Percentiles rank a stretch among this genome's conserved stretches.
phyloP scores from a whole-genome alignment of 2,797 vertebrate species.

The Trichosurus vulpecula region DNA sequence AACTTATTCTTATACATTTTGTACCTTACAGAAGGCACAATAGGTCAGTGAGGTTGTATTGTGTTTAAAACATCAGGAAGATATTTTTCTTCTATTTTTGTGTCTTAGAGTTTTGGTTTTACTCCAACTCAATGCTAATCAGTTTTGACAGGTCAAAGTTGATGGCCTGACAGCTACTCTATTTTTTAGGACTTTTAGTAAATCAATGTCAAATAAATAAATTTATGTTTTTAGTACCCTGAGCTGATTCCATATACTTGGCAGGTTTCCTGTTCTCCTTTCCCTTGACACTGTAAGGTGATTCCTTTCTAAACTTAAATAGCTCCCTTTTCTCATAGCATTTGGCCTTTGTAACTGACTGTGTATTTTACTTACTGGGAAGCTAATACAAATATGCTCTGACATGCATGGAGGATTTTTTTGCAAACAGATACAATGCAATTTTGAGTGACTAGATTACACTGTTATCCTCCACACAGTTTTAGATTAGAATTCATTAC shows the following conservation, averaged over 20 bases:
- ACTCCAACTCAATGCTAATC: neutral
- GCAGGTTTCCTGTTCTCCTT: constrained; percentile 23
- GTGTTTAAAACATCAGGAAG: neutral
- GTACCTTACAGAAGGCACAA: neutral
- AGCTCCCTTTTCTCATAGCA: neutral
- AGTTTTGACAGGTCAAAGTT: constrained; percentile 19
- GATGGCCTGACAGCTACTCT: constrained; percentile 16
- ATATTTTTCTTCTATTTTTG: neutral
- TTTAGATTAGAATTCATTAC: constrained; percentile 31
- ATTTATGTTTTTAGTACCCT: neutral
- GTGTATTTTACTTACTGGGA: constrained; percentile 38
- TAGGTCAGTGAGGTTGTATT: neutral
- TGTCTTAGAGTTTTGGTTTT: neutral
- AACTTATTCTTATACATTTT: neutral
- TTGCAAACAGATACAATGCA: constrained; percentile 47
- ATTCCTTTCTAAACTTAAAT: constrained; percentile 31
- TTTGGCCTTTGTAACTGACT: constrained; percentile 24
- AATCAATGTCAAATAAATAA: constrained; percentile 31
- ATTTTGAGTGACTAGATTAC: constrained; percentile 35
- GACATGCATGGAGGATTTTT: constrained; percentile 1
- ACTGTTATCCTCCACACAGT: constrained; percentile 36
- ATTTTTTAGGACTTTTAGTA: neutral
- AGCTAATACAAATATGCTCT: constrained; percentile 42
- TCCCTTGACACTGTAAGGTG: neutral
- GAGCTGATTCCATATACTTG: constrained; percentile 19